These are phyloP conservation scores for Trogon surrucura DNA, from an alignment of 2,113 vertebrate species.

Conservation along the genomic window DNA sequence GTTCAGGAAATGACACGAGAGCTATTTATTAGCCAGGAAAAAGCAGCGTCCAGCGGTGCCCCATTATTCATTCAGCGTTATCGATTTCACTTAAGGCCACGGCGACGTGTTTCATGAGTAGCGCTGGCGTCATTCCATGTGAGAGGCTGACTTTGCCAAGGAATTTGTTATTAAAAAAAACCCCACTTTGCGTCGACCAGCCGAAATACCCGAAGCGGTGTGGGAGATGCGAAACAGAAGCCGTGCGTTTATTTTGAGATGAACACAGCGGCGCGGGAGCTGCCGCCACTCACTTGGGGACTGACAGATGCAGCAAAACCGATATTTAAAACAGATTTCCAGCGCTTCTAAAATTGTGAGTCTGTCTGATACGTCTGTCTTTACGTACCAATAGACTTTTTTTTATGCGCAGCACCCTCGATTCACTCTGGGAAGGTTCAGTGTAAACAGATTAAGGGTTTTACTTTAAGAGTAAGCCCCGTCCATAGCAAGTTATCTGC, in stretches of 20 bases:
- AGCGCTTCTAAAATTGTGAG: background rate
- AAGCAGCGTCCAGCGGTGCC: background rate
- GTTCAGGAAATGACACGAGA: background rate
- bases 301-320: too few relatives aligned
- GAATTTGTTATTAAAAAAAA: background rate
- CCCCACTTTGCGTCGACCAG: background rate
- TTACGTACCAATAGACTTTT: background rate
- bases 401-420: background rate
- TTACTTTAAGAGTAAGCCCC: rapidly evolving
- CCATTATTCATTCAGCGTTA: background rate
- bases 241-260: background rate
- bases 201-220: background rate
- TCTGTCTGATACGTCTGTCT: background rate
- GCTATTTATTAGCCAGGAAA: slow-evolving; percentile 29
- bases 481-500: rapidly evolving
- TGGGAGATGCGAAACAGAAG: background rate
- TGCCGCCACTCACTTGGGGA: background rate
- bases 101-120: background rate
- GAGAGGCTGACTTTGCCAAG: background rate
- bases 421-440: background rate
- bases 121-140: background rate
- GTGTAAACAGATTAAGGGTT: background rate
- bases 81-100: background rate
- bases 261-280: background rate
- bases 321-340: rapidly evolving